Evolutionary conservation across 2,888 invertebrate species (phyloP).

Genomic region (Siphlonurus alternatus): DNA sequence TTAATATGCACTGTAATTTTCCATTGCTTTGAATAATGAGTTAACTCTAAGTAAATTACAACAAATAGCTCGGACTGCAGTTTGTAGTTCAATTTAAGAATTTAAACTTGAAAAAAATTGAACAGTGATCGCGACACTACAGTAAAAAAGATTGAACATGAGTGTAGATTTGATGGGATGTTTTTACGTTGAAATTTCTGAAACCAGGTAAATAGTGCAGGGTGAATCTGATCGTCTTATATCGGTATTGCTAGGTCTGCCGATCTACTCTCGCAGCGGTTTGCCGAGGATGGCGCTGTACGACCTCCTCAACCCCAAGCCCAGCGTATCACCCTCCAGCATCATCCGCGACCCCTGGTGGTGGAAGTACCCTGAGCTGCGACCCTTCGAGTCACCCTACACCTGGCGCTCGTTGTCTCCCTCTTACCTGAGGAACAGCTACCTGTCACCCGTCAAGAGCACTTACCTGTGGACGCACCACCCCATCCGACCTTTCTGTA

Average conservation of each 20-base stretch:
- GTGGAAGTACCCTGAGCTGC: constrained; percentile 67
- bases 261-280: constrained; percentile 52
- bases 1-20: no score
- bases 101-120: no score
- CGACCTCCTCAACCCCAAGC: constrained; percentile 66
- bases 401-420: constrained; percentile 30
- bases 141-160: no score
- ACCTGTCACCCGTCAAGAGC: constrained; percentile 79
- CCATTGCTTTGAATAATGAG: no score
- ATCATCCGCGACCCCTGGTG: constrained; percentile 81
- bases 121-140: no score
- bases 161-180: no score
- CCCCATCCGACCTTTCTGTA: constrained; percentile 80
- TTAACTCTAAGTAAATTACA: no score
- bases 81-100: no score
- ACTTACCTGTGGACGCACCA: constrained; percentile 83
- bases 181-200: no score
- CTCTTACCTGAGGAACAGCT: constrained; percentile 69
- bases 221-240: no score
- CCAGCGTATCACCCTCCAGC: constrained; percentile 57
- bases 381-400: constrained; percentile 47
- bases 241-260: constrained; percentile 44
- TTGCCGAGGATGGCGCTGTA: constrained; percentile 33
- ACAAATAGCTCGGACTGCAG: no score
- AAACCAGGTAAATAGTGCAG: no score